These are phyloP conservation scores for Drosophila kambysellisi DNA, from an alignment of 2,888 invertebrate genomes.

Conservation along the genomic window DNA sequence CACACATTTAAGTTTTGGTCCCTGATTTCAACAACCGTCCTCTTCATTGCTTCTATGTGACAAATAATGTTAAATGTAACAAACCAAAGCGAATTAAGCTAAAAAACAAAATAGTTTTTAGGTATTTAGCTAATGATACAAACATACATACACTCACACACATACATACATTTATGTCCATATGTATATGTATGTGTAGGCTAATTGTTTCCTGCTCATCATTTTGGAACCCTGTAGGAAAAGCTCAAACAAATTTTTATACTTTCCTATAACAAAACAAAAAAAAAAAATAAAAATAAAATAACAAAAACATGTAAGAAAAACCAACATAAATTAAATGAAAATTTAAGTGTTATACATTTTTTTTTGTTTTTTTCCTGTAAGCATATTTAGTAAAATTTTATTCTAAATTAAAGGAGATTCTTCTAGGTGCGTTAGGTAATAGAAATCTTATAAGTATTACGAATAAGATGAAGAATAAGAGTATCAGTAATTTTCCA, in stretches of 20 bases:
- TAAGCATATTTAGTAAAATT: conserved; percentile 25
- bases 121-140: conserved; percentile 20
- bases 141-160: not conserved
- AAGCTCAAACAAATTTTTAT: conserved; percentile 74
- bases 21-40: conserved; percentile 75
- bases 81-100: conserved; percentile 17
- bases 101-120: not conserved
- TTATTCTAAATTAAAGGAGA: conserved; percentile 38
- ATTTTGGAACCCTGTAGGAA: conserved; percentile 32
- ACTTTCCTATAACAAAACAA: conserved; percentile 67
- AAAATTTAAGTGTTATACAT: conserved; percentile 8
- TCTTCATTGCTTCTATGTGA: conserved; percentile 80
- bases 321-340: conserved; percentile 5
- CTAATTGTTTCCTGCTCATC: conserved; percentile 41
- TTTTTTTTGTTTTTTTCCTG: conserved; percentile 27
- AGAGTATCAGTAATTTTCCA: conserved; percentile 28
- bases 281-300: conserved; percentile 1
- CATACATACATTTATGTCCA: not conserved
- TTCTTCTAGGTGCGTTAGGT: conserved; percentile 45
- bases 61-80: conserved; percentile 71
- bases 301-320: not conserved
- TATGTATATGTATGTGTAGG: conserved; percentile 23
- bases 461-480: conserved; percentile 23
- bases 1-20: conserved; percentile 46
- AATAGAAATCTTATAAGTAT: conserved; percentile 17